Percentiles rank a stretch among this genome's conserved stretches.
phyloP scores from a whole-genome alignment of 2,113 vertebrate genomes.

The Anas platyrhynchos region DNA sequence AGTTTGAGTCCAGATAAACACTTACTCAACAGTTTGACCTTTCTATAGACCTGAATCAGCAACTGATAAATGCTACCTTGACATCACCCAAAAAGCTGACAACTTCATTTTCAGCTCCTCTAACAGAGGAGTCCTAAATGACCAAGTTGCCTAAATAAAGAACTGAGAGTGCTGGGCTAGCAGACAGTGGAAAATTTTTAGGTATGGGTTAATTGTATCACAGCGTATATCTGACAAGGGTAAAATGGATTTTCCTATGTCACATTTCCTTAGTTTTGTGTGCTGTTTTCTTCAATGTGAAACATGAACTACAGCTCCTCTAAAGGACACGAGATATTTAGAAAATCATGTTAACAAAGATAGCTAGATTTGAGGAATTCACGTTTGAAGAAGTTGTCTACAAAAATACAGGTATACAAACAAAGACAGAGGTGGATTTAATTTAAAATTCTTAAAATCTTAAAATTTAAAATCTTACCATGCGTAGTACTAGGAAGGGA shows the following conservation, averaged over 20 bases:
- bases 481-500: neutral
- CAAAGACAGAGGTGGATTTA: neutral
- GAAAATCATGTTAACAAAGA: neutral
- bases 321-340: neutral
- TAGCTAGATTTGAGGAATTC: neutral
- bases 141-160: neutral
- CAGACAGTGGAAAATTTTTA: neutral
- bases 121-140: neutral
- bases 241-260: neutral
- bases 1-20: neutral
- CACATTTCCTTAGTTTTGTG: neutral
- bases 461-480: rapidly evolving
- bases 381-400: neutral
- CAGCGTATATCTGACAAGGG: neutral
- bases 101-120: neutral
- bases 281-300: neutral
- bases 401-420: neutral
- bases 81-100: neutral
- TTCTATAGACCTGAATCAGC: neutral
- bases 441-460: no score
- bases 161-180: neutral
- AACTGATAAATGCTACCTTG: neutral
- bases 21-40: neutral
- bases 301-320: neutral
- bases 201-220: neutral